Conservation (phyloP, 2,113 vertebrate genomes). For the Fregetta grallaria region DNA sequence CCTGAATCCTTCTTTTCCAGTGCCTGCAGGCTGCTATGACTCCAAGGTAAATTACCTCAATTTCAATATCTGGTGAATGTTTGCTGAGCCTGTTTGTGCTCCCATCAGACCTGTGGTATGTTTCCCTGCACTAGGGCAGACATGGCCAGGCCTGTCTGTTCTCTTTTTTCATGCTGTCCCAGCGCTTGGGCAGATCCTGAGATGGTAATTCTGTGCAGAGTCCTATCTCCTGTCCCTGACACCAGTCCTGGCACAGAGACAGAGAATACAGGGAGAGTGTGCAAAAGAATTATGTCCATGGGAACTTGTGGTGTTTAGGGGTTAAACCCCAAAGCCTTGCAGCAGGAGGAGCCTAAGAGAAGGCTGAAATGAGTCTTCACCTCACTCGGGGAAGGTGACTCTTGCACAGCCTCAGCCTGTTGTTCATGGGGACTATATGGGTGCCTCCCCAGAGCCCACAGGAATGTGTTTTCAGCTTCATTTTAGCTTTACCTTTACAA, state of each 20-base stretch:
- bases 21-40: conserved; percentile 87
- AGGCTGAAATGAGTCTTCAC: background rate
- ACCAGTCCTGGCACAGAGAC: background rate
- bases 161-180: background rate
- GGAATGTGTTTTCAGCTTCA: background rate
- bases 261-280: background rate
- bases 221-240: background rate
- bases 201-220: background rate
- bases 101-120: background rate
- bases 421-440: background rate
- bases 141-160: background rate
- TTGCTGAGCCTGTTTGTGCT: background rate
- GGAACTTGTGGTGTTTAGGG: background rate
- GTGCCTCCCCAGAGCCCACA: background rate
- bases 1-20: conserved; percentile 73
- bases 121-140: background rate
- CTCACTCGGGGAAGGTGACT: background rate
- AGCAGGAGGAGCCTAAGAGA: background rate
- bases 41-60: conserved; percentile 79
- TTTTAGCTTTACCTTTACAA: background rate
- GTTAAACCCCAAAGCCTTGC: background rate
- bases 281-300: background rate
- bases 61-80: background rate
- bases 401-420: background rate
- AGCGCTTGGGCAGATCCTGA: background rate